These are phyloP conservation scores for Antitype chi DNA, from an alignment of 2,888 invertebrate genomes.

Conservation along the genomic window DNA sequence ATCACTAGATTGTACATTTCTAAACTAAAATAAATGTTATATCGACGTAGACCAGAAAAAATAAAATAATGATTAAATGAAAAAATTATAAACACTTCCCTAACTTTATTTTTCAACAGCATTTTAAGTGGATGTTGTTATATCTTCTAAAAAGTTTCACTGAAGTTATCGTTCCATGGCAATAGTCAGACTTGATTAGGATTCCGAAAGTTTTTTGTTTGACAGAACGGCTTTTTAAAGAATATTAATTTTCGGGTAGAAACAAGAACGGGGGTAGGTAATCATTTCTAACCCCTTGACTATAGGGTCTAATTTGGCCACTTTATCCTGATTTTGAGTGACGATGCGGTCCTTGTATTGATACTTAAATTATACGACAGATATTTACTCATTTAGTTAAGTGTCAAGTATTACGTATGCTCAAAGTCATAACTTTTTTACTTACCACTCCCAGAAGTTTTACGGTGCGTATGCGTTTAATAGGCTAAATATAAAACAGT, in stretches of 20 bases:
- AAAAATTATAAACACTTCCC: no score
- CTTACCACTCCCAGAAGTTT: slow-evolving; percentile 45
- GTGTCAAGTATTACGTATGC: slow-evolving; percentile 19
- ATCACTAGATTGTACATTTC: no score
- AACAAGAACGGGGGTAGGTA: no score
- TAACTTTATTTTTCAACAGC: background rate
- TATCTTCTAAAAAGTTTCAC: background rate
- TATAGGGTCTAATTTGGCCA: background rate
- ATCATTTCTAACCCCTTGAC: no score
- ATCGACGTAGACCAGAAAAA: background rate
- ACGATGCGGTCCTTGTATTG: background rate
- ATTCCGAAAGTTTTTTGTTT: no score
- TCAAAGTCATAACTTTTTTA: slow-evolving; percentile 62
- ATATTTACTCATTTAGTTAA: slow-evolving; percentile 21
- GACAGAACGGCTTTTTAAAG: background rate
- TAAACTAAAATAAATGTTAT: background rate
- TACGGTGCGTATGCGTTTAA: slow-evolving; percentile 58
- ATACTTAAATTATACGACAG: slow-evolving; percentile 26
- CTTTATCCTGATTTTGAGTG: background rate
- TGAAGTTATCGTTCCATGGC: background rate
- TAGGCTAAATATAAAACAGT: slow-evolving; percentile 62
- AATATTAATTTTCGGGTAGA: no score
- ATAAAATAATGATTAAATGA: no score
- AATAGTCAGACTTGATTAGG: background rate
- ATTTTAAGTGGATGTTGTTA: background rate